phyloP scores from a whole-genome alignment of 2,797 vertebrate species.

The Phylloscopus collybita region DNA sequence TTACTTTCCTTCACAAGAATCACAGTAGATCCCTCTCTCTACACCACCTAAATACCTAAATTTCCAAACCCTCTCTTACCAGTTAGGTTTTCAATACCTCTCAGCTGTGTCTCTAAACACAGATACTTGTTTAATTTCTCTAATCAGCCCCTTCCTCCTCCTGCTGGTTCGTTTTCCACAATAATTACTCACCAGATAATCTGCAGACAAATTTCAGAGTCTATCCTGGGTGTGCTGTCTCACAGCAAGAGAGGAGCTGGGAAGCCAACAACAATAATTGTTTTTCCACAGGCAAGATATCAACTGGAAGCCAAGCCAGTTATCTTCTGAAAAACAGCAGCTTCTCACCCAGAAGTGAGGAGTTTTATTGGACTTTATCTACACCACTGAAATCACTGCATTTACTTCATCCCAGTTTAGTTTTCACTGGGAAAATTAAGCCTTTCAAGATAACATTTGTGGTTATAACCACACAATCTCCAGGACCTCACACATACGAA shows the following conservation, averaged over 20 bases:
- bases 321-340: conserved; percentile 10
- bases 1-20: background rate
- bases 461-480: background rate
- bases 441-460: background rate
- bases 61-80: background rate
- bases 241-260: background rate
- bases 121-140: background rate
- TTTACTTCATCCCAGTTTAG: background rate
- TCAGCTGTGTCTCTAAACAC: background rate
- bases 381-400: background rate
- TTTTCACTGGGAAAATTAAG: background rate
- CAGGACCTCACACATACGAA: background rate
- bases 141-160: background rate
- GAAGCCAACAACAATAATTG: background rate
- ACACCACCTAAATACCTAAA: background rate
- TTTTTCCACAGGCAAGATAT: background rate
- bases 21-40: background rate
- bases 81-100: background rate
- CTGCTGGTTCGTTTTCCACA: background rate
- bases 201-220: background rate
- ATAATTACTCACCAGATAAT: background rate
- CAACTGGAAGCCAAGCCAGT: background rate
- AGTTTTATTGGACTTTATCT: background rate
- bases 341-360: background rate
- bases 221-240: background rate